Evolutionary conservation across 2,888 invertebrate species (phyloP), one percentile per base, ranked within the genome.

Genomic region (Ecliptopera silaceata): DNA sequence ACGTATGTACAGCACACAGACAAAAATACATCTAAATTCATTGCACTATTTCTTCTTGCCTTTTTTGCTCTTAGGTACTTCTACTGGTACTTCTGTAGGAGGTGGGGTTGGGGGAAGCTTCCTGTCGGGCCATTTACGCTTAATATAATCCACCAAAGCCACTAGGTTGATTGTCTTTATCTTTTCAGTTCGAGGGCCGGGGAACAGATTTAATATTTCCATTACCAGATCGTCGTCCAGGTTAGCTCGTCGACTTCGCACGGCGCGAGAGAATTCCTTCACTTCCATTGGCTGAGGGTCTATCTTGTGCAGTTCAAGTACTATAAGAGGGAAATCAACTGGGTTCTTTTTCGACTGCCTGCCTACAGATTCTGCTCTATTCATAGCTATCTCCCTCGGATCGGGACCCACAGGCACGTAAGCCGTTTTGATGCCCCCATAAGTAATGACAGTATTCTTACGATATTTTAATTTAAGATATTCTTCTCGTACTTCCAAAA

Each of bases 41-140:
- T 46, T 8, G 3, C 4, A n/a, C 17, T 42, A 22, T 38, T 54
- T 42, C 50, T 42, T 53, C 20, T 48, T 41, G n/a, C 34, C 41
- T 58, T 54, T 58, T 29, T 51, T 56, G 12, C 1, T n/a, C 26
- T 53, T 49, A 1, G 46, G 42, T 12, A 4, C 12, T 0, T n/a
- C 18, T 4, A 18, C 45, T 4, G 46, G 34, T n/a, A 20, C 38
- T 62, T 78, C 77, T 1, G 15, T 22, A 3, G 45, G 79, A 0
- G 77, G 78, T 1, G 83, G 82, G 1, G 82, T 80, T 0, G 76
- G 75, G 0, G 82, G 84, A 13, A 86, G 59, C 18, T 77, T 65
- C 11, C 72, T 74, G 3, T 84, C 82, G 2, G 86, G 85, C 84
- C 85, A 86, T 66, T 79, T 82, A 10, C 80, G 72, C 46, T 70